Percentiles rank a stretch among this genome's conserved stretches.
These are phyloP conservation scores for Lycodopsis pacificus DNA, from an alignment of 2,797 vertebrate species.

Conservation along the genomic window DNA sequence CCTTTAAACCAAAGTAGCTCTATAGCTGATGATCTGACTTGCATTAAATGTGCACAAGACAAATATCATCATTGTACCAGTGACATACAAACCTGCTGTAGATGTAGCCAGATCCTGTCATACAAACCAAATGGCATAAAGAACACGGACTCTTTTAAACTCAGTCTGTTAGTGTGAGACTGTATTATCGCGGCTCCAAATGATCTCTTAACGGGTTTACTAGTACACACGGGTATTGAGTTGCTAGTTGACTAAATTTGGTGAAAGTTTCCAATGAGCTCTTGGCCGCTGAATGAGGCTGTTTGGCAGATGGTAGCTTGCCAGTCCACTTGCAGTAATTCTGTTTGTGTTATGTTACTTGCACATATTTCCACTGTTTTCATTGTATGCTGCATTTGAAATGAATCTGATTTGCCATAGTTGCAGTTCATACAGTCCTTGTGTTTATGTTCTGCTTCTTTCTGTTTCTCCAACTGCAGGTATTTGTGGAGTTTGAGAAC, in stretches of 20 bases:
- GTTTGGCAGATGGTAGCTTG: neutral
- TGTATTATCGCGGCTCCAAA: neutral
- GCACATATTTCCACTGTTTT: neutral
- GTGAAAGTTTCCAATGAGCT: neutral
- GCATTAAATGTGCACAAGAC: neutral
- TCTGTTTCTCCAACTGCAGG: slow-evolving; percentile 78
- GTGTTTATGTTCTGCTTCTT: neutral
- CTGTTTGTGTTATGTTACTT: neutral
- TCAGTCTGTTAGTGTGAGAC: neutral
- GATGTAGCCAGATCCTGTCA: neutral
- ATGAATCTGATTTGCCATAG: neutral
- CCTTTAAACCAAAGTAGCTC: neutral
- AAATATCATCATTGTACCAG: neutral
- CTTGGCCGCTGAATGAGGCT: neutral
- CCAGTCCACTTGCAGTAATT: neutral
- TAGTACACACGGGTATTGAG: neutral
- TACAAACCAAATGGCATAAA: neutral
- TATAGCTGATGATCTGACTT: slow-evolving; percentile 1
- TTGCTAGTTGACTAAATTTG: neutral
- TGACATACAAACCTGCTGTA: neutral
- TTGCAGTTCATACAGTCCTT: neutral
- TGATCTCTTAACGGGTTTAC: neutral
- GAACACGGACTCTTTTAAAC: neutral
- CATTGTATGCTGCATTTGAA: neutral
- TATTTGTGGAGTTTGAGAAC: slow-evolving; percentile 97